Conservation (phyloP, 2,113 vertebrate species). For the Mixornis gularis region DNA sequence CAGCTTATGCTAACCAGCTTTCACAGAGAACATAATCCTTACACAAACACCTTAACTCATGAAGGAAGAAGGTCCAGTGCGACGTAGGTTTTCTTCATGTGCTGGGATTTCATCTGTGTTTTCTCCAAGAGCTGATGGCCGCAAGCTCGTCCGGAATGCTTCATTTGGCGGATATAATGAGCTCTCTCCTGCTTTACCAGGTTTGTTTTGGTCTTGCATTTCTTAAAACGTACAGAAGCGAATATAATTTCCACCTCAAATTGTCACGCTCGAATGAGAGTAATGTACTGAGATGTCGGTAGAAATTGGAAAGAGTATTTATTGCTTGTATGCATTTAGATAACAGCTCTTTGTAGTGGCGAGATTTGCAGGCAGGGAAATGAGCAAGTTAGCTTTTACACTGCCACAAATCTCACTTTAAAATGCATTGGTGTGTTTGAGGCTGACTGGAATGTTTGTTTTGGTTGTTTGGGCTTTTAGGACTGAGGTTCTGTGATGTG, state of each 20-base stretch:
- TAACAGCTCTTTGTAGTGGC: background rate
- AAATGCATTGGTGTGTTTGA: background rate
- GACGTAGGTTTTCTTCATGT: slow-evolving; percentile 90
- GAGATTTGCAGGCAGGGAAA: background rate
- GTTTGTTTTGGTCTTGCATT: slow-evolving; percentile 77
- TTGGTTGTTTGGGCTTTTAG: background rate
- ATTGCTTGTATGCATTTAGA: background rate
- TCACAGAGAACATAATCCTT: slow-evolving; percentile 63
- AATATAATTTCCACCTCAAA: background rate
- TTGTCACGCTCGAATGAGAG: background rate
- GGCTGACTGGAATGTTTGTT: background rate
- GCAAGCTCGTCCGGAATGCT: slow-evolving; percentile 95
- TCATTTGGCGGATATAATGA: slow-evolving; percentile 97
- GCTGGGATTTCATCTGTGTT: slow-evolving; percentile 80
- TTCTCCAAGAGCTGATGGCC: slow-evolving; percentile 83
- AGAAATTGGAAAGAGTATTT: background rate
- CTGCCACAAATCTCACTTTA: background rate
- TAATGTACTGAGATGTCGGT: background rate
- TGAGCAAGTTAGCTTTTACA: background rate
- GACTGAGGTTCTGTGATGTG: background rate
- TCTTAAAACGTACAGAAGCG: background rate
- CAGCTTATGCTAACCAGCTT: slow-evolving; percentile 71
- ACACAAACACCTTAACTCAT: slow-evolving; percentile 77
- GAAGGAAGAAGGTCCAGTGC: slow-evolving; percentile 87
- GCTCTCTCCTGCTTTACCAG: slow-evolving; percentile 86